Evolutionary conservation across 2,797 vertebrate species (phyloP).

Genomic region (Smutsia gigantea): DNA sequence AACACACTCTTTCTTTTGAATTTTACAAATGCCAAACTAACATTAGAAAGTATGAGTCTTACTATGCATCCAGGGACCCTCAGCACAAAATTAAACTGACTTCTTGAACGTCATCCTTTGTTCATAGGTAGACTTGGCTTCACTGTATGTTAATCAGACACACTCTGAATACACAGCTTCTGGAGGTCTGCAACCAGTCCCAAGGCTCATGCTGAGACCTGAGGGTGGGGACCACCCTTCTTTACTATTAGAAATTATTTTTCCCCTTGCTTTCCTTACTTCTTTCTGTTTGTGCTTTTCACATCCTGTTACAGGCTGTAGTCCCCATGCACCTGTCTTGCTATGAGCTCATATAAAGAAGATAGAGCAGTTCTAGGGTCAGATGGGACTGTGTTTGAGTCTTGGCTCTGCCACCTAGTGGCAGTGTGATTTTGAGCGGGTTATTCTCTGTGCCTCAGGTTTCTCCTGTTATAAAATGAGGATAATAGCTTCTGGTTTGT

Average conservation of each 20-base stretch:
- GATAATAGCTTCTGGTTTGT: not conserved
- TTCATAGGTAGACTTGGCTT: not conserved
- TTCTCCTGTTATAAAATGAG: not conserved
- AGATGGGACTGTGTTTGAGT: not conserved
- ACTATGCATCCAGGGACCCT: not conserved
- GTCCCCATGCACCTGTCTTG: not conserved
- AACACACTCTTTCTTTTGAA: not conserved
- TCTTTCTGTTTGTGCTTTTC: not conserved
- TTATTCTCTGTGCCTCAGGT: not conserved
- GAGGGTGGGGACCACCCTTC: not conserved
- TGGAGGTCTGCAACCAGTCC: not conserved
- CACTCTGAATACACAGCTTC: not conserved
- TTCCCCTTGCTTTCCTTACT: not conserved
- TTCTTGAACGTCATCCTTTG: constrained; percentile 1
- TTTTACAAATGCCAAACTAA: constrained; percentile 17
- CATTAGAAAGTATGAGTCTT: not conserved
- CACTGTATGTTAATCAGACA: not conserved
- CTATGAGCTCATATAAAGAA: not conserved
- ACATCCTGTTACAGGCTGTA: not conserved
- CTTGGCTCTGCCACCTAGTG: not conserved
- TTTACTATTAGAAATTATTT: not conserved
- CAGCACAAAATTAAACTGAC: not conserved
- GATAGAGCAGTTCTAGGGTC: not conserved
- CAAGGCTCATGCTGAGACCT: not conserved
- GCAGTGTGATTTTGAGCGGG: not conserved